Evolutionary conservation across 2,113 vertebrate genomes (phyloP).

Genomic region (Chelonoidis abingdonii): DNA sequence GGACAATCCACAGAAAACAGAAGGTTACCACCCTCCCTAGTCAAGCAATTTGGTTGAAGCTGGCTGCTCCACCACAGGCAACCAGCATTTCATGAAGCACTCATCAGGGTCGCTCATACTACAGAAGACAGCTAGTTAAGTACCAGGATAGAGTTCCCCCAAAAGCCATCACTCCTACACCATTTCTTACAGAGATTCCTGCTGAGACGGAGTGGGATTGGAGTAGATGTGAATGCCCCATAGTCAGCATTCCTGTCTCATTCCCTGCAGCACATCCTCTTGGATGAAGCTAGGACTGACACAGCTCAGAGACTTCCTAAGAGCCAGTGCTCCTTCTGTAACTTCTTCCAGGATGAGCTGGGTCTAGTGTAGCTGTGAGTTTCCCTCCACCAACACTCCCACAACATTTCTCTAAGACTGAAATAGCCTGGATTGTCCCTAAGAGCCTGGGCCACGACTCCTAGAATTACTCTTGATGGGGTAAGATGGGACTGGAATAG

Average conservation of each 20-base stretch:
- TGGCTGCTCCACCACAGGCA: background rate
- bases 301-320: background rate
- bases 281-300: background rate
- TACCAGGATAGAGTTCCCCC: background rate
- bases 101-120: conserved; percentile 15
- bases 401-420: background rate
- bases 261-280: background rate
- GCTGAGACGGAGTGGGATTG: background rate
- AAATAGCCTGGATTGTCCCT: background rate
- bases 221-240: background rate
- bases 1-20: background rate
- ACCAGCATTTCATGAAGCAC: background rate
- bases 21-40: background rate
- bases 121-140: background rate
- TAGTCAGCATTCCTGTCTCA: background rate
- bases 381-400: background rate
- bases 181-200: background rate
- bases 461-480: background rate
- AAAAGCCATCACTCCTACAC: background rate
- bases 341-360: background rate
- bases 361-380: background rate
- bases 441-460: background rate
- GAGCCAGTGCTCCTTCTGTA: background rate
- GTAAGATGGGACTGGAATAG: background rate
- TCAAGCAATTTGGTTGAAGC: background rate